phyloP scores from a whole-genome alignment of 1,140 invertebrate genomes.

The Drosophila gunungcola region DNA sequence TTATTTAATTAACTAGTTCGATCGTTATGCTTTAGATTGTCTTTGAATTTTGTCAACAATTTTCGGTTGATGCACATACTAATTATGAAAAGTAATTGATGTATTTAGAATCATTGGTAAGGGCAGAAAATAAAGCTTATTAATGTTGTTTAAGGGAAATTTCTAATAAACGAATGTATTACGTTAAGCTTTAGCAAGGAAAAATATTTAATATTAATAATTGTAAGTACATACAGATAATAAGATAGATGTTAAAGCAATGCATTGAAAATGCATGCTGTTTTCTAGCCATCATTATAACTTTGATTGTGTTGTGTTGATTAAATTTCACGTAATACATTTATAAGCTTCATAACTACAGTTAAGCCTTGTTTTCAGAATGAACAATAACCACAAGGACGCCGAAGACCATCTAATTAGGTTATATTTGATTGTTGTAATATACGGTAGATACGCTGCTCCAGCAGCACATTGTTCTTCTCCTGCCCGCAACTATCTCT shows the following conservation, averaged over 20 bases:
- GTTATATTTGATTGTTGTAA: conserved; percentile 81
- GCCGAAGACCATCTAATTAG: conserved; percentile 59
- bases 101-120: background rate
- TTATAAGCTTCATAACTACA: background rate
- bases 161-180: too few species aligned
- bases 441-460: conserved; percentile 21
- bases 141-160: background rate
- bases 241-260: too few species aligned
- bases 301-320: background rate
- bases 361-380: background rate
- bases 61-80: background rate
- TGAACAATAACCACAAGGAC: background rate
- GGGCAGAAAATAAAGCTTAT: background rate
- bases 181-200: too few species aligned
- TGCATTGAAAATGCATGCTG: too few species aligned
- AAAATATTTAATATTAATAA: too few species aligned
- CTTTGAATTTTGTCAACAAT: background rate
- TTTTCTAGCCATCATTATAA: too few species aligned
- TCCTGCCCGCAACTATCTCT: conserved; percentile 10
- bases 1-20: conserved; percentile 34
- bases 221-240: too few species aligned
- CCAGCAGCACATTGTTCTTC: background rate
- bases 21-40: background rate
- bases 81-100: too few species aligned
- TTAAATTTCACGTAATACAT: background rate